A percentile compares a stretch with the other conserved stretches of the same genome.
These are phyloP conservation scores for Diaperis boleti DNA, from an alignment of 2,888 invertebrate genomes.

Conservation along the genomic window DNA sequence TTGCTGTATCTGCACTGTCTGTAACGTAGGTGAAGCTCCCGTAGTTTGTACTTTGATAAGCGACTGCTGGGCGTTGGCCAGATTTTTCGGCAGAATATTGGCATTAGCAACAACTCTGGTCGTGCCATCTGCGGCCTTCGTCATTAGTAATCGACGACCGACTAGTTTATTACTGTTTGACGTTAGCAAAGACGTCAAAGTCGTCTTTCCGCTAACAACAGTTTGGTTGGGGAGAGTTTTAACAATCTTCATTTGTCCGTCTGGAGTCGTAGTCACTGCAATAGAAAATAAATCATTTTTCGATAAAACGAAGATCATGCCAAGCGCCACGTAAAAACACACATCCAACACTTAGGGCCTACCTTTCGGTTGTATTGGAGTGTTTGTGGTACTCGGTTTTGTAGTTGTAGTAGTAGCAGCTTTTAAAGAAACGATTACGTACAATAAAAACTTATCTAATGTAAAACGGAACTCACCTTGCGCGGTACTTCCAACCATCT, in stretches of 20 bases:
- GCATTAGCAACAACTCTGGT: slow-evolving; percentile 74
- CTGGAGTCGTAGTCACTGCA: slow-evolving; percentile 60
- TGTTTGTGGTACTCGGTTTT: slow-evolving; percentile 61
- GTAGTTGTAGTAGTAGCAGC: slow-evolving; percentile 60
- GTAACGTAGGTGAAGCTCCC: slow-evolving; percentile 57
- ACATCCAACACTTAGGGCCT: slow-evolving; percentile 51
- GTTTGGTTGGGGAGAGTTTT: slow-evolving; percentile 72
- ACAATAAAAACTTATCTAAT: slow-evolving; percentile 3
- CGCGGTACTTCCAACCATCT: slow-evolving; percentile 69
- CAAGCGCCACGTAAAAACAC: slow-evolving; percentile 39
- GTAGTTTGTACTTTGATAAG: slow-evolving; percentile 68
- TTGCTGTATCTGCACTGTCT: slow-evolving; percentile 66
- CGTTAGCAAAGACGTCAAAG: slow-evolving; percentile 76
- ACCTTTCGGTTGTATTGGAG: slow-evolving; percentile 67
- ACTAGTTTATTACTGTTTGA: slow-evolving; percentile 75
- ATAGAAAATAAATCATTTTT: slow-evolving; percentile 35
- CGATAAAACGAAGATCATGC: slow-evolving; percentile 28
- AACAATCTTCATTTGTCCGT: slow-evolving; percentile 75
- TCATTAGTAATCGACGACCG: slow-evolving; percentile 80
- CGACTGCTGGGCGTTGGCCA: slow-evolving; percentile 64
- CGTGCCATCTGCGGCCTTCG: slow-evolving; percentile 78
- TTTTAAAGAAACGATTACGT: slow-evolving; percentile 52
- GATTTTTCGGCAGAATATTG: slow-evolving; percentile 69
- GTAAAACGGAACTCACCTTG: slow-evolving; percentile 67
- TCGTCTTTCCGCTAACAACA: slow-evolving; percentile 72